phyloP scores from a whole-genome alignment of 2,888 invertebrate genomes.

The Cyaniris semiargus region DNA sequence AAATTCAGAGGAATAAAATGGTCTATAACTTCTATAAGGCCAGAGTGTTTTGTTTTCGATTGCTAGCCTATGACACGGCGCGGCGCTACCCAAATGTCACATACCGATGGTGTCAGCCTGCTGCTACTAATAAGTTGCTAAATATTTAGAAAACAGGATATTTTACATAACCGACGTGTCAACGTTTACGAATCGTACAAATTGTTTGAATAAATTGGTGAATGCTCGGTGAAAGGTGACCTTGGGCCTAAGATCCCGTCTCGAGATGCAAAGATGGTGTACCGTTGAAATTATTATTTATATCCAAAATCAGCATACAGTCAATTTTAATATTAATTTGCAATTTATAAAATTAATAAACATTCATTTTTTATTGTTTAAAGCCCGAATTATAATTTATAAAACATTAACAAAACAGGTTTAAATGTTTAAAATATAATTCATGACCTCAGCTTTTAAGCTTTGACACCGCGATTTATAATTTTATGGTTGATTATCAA shows the following conservation, averaged over 20 bases:
- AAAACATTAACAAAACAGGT: background rate
- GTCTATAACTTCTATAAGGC: background rate
- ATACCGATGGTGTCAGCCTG: conserved; percentile 73
- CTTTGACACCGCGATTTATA: background rate
- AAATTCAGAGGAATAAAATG: background rate
- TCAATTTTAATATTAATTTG: background rate
- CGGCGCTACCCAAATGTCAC: conserved; percentile 72
- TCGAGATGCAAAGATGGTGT: conserved; percentile 25
- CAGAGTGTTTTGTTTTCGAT: conserved; percentile 14
- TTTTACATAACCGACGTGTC: conserved; percentile 61
- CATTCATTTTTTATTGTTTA: background rate
- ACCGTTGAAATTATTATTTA: conserved; percentile 20
- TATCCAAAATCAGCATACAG: background rate
- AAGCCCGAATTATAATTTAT: background rate
- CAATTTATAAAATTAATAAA: background rate
- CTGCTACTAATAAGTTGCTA: conserved; percentile 64
- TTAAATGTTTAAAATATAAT: background rate
- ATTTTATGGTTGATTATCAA: background rate
- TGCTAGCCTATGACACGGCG: conserved; percentile 41
- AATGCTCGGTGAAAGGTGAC: conserved; percentile 43
- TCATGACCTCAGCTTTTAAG: background rate
- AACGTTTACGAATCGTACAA: conserved; percentile 39
- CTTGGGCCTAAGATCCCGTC: conserved; percentile 39
- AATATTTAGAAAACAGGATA: conserved; percentile 63
- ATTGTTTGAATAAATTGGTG: conserved; percentile 29